Evolutionary conservation across 1,140 invertebrate species (phyloP), one percentile per base, ranked within the genome.

Genomic region (Drosophila biarmipes): DNA sequence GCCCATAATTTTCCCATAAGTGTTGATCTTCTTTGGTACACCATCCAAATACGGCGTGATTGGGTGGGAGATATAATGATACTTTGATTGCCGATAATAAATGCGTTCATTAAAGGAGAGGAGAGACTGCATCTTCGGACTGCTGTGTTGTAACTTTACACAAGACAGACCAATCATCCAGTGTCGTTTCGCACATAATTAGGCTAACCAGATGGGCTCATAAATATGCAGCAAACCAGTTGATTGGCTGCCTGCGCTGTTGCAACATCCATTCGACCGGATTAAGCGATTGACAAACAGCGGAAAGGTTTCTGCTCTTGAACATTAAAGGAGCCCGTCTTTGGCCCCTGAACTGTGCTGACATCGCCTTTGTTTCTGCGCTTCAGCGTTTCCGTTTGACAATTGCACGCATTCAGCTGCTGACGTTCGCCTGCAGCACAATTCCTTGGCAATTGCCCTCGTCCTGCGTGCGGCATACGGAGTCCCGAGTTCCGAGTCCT

Each of bases 371-470:
- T 71, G 63, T 69, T 46, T 46, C 45, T 7, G 27, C 52, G 45
- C 37, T 64, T 69, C 45, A 10, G 27, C 52, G 52, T 42, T 64
- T 71, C 51, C 51, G 43, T 45, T 73, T 63, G 68, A 72, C 43
- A 69, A 69, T 57, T 49, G 63, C 52, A 57, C 64, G 34, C 40
- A 55, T 45, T 55, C 40, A 35, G 29, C 64, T 37, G 15, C 40
- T 38, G 53, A 35, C 34, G 38, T 15, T 64, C 19, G 62, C 48
- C 63, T 52, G 29, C 38, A 46, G 52, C 38, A 21, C 38, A 52
- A 27, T 73, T 73, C 48, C 54, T 48, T 53, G 38, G 40, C 55
- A 72, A 72, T 59, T 72, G 37, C 35, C 56, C 7, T 31, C 7
- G 54, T 45, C 37, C 21, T 53, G 10, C 35, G 21, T 54, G 21